Percentiles rank a stretch among this genome's conserved stretches.
These are phyloP conservation scores for Hipparchia sbordonii DNA, from an alignment of 2,888 invertebrate genomes.

Conservation along the genomic window DNA sequence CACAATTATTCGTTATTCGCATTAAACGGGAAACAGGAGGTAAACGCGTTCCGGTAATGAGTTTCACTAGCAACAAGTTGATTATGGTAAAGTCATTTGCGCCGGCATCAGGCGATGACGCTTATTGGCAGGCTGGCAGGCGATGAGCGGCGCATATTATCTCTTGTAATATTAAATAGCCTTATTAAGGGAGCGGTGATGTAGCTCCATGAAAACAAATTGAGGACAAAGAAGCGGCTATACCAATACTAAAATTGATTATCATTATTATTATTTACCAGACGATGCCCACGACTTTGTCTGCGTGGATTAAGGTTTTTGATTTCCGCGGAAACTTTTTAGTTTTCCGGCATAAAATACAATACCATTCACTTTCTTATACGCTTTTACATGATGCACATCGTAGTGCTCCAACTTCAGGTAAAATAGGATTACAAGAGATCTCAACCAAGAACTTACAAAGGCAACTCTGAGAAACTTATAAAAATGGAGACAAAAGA, in stretches of 20 bases:
- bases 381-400: too few relatives aligned
- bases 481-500: too few relatives aligned
- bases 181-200: conserved; percentile 8
- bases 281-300: too few relatives aligned
- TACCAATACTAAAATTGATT: background rate
- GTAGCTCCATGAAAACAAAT: conserved; percentile 1
- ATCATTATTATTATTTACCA: too few relatives aligned
- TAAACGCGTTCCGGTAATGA: conserved; percentile 53
- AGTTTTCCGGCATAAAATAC: too few relatives aligned
- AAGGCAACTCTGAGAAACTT: too few relatives aligned
- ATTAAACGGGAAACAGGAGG: conserved; percentile 44
- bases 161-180: conserved; percentile 45
- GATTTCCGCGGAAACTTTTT: too few relatives aligned
- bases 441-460: too few relatives aligned
- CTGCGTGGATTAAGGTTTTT: too few relatives aligned
- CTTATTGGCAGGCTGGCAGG: conserved; percentile 53
- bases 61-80: conserved; percentile 64
- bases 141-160: conserved; percentile 47
- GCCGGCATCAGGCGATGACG: conserved; percentile 51
- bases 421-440: too few relatives aligned
- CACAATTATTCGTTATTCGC: conserved; percentile 47
- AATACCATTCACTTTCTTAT: too few relatives aligned
- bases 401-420: too few relatives aligned
- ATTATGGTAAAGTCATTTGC: conserved; percentile 66
- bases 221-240: background rate